These are phyloP conservation scores for Zaprionus lachaisei DNA, from an alignment of 1,140 invertebrate species.

Conservation along the genomic window DNA sequence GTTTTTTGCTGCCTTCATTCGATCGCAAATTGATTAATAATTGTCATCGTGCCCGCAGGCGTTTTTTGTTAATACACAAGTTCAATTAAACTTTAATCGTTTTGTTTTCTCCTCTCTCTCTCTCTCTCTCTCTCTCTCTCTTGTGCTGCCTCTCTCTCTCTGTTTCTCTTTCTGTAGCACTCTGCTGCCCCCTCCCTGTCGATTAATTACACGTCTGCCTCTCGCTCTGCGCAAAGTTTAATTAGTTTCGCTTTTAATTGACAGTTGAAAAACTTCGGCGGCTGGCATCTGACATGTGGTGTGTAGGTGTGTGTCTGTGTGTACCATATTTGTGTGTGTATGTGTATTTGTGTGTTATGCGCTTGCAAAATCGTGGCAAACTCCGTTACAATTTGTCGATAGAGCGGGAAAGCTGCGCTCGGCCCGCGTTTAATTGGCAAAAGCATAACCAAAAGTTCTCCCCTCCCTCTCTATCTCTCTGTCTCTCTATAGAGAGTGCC, in stretches of 20 bases:
- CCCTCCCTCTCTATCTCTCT: neutral
- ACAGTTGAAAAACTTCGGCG: slow-evolving; percentile 72
- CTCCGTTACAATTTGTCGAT: slow-evolving; percentile 19
- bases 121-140: neutral
- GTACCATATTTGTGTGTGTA: neutral
- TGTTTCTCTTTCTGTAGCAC: neutral
- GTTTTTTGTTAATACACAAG: slow-evolving; percentile 56
- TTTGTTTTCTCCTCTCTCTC: slow-evolving; percentile 13
- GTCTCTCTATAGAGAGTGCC: neutral
- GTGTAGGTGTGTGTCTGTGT: slow-evolving; percentile 3
- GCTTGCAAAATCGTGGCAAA: slow-evolving; percentile 9
- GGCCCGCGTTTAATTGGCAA: slow-evolving; percentile 33
- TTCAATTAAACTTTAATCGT: slow-evolving; percentile 79
- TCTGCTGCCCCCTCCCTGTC: slow-evolving; percentile 45
- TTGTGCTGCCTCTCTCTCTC: neutral
- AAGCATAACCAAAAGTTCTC: slow-evolving; percentile 39
- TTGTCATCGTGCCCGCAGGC: slow-evolving; percentile 57
- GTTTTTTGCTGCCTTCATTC: slow-evolving; percentile 42
- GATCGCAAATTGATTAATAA: slow-evolving; percentile 79
- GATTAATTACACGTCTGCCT: slow-evolving; percentile 78
- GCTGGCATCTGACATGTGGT: slow-evolving; percentile 51
- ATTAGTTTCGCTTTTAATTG: slow-evolving; percentile 81
- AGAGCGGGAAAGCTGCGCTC: neutral
- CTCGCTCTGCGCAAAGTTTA: slow-evolving; percentile 74
- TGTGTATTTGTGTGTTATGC: neutral